These are phyloP conservation scores for Antitype chi DNA, from an alignment of 2,888 invertebrate genomes.

Conservation along the genomic window DNA sequence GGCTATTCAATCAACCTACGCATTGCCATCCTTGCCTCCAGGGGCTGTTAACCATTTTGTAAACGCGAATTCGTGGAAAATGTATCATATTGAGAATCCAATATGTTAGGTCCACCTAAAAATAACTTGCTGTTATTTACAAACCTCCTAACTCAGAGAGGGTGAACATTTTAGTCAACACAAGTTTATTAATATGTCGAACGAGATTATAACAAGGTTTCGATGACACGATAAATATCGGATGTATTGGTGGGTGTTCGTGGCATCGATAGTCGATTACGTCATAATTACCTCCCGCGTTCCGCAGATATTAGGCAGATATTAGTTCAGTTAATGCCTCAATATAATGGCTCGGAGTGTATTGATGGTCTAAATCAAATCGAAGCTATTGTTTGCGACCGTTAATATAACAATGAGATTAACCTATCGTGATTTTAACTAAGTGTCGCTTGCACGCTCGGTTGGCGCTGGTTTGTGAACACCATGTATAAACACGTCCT, in stretches of 20 bases:
- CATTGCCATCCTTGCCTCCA: neutral
- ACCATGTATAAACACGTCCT: constrained; percentile 28
- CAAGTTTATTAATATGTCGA: constrained; percentile 48
- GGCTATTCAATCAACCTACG: constrained; percentile 4
- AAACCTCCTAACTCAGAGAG: neutral
- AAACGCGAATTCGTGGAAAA: neutral
- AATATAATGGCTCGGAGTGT: constrained; percentile 70
- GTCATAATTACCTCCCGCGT: constrained; percentile 71
- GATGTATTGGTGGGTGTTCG: constrained; percentile 46
- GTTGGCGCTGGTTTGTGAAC: constrained; percentile 31
- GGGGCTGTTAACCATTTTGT: constrained; percentile 1
- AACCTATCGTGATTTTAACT: constrained; percentile 63
- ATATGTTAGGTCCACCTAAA: constrained; percentile 9
- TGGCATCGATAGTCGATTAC: constrained; percentile 66
- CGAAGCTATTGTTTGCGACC: constrained; percentile 72
- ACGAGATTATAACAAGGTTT: constrained; percentile 50
- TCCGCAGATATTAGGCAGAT: constrained; percentile 69
- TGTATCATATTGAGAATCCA: neutral
- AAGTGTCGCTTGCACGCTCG: constrained; percentile 43
- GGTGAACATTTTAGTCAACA: constrained; percentile 30
- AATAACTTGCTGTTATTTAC: constrained; percentile 20
- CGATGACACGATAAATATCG: constrained; percentile 40
- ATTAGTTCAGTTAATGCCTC: constrained; percentile 75
- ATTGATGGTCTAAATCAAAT: constrained; percentile 77
- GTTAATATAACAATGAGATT: constrained; percentile 69